A percentile compares a stretch with the other conserved stretches of the same genome.
phyloP scores from a whole-genome alignment of 1,140 invertebrate species.

The Pararge aegeria region DNA sequence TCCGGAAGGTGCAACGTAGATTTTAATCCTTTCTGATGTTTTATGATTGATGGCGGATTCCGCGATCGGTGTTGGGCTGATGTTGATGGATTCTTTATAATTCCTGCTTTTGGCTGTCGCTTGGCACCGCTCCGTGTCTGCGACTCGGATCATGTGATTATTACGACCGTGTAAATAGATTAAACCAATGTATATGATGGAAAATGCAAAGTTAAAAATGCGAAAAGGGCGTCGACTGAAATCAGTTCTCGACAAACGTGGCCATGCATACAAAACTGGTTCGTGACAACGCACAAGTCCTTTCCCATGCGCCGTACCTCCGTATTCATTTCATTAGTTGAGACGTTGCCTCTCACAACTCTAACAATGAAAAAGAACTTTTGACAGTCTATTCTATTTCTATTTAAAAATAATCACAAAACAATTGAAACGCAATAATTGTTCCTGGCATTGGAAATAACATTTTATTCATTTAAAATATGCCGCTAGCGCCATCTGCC shows the following conservation, averaged over 20 bases:
- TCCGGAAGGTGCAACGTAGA: constrained; percentile 78
- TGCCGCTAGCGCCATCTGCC: constrained; percentile 74
- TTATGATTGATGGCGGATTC: constrained; percentile 79
- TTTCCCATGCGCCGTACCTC: constrained; percentile 16
- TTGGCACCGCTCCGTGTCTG: constrained; percentile 44
- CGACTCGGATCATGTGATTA: constrained; percentile 50
- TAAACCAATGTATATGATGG: constrained; percentile 16
- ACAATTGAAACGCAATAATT: constrained; percentile 23
- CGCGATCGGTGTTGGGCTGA: constrained; percentile 68
- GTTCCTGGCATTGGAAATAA: constrained; percentile 49
- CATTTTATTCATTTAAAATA: constrained; percentile 65
- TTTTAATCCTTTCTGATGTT: constrained; percentile 80
- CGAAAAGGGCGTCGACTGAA: constrained; percentile 24
- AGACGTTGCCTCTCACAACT: constrained; percentile 1
- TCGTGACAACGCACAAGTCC: constrained; percentile 39
- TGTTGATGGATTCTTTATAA: constrained; percentile 76
- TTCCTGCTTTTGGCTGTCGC: constrained; percentile 43
- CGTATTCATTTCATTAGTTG: constrained; percentile 8
- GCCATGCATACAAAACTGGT: constrained; percentile 40
- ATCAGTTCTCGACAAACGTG: constrained; percentile 36
- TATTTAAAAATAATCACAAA: constrained; percentile 17
- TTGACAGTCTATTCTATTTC: constrained; percentile 8
- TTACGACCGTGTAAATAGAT: constrained; percentile 31
- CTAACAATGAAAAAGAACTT: background rate
- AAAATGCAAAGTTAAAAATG: constrained; percentile 26